Percentiles rank a stretch among this genome's conserved stretches.
Evolutionary conservation across 2,113 vertebrate species (phyloP).

Genomic region (Leucosticte australis): DNA sequence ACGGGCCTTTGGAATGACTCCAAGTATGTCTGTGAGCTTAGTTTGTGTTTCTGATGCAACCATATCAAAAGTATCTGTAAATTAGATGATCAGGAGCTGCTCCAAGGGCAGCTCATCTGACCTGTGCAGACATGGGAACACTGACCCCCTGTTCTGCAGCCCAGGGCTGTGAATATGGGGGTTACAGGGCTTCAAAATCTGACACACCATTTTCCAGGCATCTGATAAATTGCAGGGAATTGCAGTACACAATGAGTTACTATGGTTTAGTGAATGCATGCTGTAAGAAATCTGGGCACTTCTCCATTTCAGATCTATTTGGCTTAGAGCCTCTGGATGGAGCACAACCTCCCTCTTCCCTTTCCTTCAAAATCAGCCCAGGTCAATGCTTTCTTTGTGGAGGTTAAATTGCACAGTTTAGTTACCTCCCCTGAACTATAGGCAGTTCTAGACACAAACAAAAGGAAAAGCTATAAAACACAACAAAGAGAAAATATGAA

Average conservation of each 20-base stretch:
- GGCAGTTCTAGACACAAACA: neutral
- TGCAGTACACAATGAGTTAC: conserved; percentile 31
- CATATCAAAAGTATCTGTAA: neutral
- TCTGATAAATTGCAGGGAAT: neutral
- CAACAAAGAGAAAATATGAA: neutral
- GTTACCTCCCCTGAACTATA: conserved; percentile 25
- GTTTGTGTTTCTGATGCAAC: neutral
- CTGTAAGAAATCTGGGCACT: conserved; percentile 48
- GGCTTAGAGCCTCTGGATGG: conserved; percentile 27
- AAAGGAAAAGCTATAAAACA: conserved; percentile 25
- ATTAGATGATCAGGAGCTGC: neutral
- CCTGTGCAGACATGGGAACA: neutral
- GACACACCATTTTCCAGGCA: neutral
- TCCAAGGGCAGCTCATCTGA: neutral
- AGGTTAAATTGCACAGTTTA: neutral
- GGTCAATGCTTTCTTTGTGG: conserved; percentile 44
- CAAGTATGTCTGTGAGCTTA: neutral
- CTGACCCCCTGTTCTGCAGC: neutral
- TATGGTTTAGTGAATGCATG: neutral
- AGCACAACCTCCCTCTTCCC: neutral
- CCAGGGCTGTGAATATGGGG: neutral
- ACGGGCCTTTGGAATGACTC: neutral
- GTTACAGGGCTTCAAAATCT: neutral
- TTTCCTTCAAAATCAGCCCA: neutral
- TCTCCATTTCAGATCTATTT: conserved; percentile 45